Evolutionary conservation across 1,140 invertebrate genomes (phyloP).

Genomic region (Caenorhabditis inopinata): DNA sequence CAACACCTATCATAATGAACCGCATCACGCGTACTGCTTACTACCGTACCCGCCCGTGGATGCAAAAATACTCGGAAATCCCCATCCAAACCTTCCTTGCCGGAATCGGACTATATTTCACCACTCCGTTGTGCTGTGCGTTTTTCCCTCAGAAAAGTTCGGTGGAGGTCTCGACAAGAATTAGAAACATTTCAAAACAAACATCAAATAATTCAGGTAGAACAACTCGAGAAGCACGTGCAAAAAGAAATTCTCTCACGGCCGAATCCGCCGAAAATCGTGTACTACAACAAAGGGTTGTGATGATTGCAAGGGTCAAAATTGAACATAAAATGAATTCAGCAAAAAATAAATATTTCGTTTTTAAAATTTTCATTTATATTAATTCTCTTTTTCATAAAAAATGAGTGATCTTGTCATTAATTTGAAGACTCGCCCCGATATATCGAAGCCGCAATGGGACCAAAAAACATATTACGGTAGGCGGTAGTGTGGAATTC

Average conservation of each 20-base stretch:
- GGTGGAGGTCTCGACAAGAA: no score
- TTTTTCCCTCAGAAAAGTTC: constrained; percentile 57
- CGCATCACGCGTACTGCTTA: constrained; percentile 50
- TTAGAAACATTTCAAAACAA: no score
- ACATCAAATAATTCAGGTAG: background rate
- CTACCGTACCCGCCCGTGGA: constrained; percentile 36
- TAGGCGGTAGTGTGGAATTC: background rate
- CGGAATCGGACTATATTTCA: constrained; percentile 50
- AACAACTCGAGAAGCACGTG: constrained; percentile 11
- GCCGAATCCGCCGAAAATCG: constrained; percentile 32
- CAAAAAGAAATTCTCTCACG: background rate
- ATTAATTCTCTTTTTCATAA: background rate
- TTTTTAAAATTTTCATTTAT: no score
- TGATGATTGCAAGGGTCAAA: no score
- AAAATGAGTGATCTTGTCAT: constrained; percentile 13
- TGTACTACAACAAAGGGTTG: constrained; percentile 47
- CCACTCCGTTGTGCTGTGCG: constrained; percentile 64
- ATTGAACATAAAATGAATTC: no score
- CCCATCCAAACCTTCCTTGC: constrained; percentile 51
- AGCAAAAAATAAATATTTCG: no score
- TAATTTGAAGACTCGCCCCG: background rate
- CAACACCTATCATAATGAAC: constrained; percentile 57
- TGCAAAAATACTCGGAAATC: constrained; percentile 32
- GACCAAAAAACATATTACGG: constrained; percentile 28
- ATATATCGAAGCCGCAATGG: constrained; percentile 26